These are phyloP conservation scores for Avahi laniger DNA, from an alignment of 2,797 vertebrate species.

Conservation along the genomic window DNA sequence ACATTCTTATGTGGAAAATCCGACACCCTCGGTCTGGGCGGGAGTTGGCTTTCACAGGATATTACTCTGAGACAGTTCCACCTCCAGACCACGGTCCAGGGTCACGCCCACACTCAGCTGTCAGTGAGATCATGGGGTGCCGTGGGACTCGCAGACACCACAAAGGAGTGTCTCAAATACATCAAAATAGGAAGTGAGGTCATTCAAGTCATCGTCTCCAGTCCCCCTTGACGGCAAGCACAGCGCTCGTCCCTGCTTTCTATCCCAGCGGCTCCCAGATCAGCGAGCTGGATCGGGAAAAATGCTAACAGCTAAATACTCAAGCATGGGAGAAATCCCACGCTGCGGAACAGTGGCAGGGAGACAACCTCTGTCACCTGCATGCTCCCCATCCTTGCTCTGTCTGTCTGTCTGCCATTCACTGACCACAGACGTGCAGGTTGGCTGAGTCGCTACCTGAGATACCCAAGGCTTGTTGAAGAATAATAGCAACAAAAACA, in stretches of 20 bases:
- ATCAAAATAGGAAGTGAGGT: accelerated
- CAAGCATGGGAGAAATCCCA: not conserved
- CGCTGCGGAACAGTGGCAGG: accelerated
- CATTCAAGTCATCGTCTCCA: too few species aligned
- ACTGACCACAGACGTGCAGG: not conserved
- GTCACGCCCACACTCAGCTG: accelerated
- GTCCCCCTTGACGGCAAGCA: not conserved
- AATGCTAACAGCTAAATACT: not conserved
- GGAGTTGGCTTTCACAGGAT: not conserved
- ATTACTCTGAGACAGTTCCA: not conserved
- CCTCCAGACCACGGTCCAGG: not conserved
- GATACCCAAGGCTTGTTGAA: not conserved
- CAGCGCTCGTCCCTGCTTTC: not conserved
- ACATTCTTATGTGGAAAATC: not conserved
- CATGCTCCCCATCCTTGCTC: not conserved
- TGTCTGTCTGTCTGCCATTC: not conserved
- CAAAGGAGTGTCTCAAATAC: not conserved
- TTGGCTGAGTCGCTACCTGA: not conserved
- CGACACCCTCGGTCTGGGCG: not conserved
- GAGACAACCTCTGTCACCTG: too few species aligned
- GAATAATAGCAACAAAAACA: not conserved
- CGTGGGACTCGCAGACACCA: accelerated
- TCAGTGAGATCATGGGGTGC: not conserved
- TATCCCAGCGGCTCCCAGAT: not conserved
- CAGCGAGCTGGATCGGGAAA: not conserved